phyloP scores from a whole-genome alignment of 1,140 invertebrate species.

The Thereuonema tuberculata region DNA sequence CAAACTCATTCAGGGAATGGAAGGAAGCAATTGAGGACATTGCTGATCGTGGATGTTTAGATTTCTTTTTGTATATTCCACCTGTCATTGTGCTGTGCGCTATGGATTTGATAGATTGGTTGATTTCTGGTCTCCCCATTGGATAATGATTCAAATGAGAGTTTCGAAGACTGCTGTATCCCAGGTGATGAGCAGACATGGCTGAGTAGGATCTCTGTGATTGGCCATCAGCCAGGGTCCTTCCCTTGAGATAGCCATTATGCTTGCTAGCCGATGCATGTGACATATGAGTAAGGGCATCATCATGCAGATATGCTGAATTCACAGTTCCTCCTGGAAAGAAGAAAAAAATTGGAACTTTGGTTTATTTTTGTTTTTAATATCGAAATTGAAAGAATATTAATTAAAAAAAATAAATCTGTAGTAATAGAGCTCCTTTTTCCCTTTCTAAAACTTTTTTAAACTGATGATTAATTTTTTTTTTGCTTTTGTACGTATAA shows the following conservation, averaged over 20 bases:
- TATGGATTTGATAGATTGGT: neutral
- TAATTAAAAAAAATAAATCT: too few relatives aligned
- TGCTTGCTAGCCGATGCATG: neutral
- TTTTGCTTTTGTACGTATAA: too few relatives aligned
- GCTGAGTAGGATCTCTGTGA: neutral
- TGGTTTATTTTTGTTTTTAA: too few relatives aligned
- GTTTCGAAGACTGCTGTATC: neutral
- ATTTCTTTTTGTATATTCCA: conserved; percentile 5
- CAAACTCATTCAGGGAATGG: neutral
- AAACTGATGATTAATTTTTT: too few relatives aligned
- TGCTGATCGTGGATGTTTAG: neutral
- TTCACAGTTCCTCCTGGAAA: conserved; percentile 12
- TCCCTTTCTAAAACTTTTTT: too few relatives aligned
- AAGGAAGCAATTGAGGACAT: neutral
- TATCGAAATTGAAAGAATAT: too few relatives aligned
- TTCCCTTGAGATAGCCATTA: neutral
- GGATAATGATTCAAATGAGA: conserved; percentile 2
- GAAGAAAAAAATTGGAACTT: neutral
- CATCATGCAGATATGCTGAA: conserved; percentile 11
- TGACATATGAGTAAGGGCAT: conserved; percentile 16
- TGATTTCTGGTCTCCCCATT: conserved; percentile 3
- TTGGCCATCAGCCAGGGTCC: neutral
- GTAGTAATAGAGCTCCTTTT: too few relatives aligned
- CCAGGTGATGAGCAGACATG: too few relatives aligned
- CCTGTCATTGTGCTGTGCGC: conserved; percentile 3